phyloP scores from a whole-genome alignment of 1,140 invertebrate species.

The Pollicipes pollicipes region DNA sequence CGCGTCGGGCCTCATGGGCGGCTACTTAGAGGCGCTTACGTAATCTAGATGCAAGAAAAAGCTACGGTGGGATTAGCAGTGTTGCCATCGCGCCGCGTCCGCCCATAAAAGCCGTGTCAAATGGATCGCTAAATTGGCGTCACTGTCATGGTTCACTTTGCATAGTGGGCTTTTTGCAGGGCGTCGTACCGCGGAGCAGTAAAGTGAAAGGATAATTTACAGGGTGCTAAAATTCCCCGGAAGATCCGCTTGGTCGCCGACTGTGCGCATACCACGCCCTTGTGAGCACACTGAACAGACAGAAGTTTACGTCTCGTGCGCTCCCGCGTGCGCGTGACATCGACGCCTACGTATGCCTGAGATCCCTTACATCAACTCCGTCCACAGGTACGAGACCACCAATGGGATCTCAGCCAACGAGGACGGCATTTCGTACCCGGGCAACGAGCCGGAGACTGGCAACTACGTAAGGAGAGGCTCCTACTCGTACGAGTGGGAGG shows the following conservation, averaged over 20 bases:
- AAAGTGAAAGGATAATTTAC: not conserved
- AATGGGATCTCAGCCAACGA: not conserved
- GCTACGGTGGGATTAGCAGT: not conserved
- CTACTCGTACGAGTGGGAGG: conserved; percentile 17
- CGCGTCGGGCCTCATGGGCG: not conserved
- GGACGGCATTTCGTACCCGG: not conserved
- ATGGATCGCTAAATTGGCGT: not conserved
- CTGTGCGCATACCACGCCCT: not conserved
- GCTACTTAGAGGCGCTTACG: not conserved
- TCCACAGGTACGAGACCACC: not conserved
- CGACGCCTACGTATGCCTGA: too few relatives aligned
- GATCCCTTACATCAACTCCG: not conserved
- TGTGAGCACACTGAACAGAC: too few relatives aligned
- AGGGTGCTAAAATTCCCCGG: not conserved
- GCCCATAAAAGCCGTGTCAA: not conserved
- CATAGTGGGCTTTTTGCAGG: not conserved
- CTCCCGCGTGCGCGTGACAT: too few relatives aligned
- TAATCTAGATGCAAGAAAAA: not conserved
- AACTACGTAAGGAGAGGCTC: conserved; percentile 12
- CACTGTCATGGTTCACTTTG: not conserved
- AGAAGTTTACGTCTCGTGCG: too few relatives aligned
- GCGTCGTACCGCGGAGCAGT: not conserved
- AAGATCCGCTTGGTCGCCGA: not conserved
- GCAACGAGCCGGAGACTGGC: conserved; percentile 9
- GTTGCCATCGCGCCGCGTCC: not conserved